Evolutionary conservation across 2,797 vertebrate genomes (phyloP), one percentile per base, ranked within the genome.

Genomic region (Sitta carolinensis): DNA sequence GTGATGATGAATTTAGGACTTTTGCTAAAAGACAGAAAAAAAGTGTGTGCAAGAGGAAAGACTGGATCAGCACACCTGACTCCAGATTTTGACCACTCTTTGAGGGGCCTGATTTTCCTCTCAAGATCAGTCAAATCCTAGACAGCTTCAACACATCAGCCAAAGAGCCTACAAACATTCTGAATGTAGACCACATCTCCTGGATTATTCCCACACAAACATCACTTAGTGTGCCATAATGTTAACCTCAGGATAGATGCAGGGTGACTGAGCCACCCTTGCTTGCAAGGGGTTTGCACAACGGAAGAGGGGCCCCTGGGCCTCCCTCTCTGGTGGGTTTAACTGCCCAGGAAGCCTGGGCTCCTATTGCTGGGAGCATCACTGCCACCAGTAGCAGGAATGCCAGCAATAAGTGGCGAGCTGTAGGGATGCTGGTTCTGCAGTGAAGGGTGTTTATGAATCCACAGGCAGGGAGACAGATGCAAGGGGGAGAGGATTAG

Each of bases 241-340:
- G 1, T 9, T 42, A 6, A 36, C 27, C 29, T 63, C 25, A 6
- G 51, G 51, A 66, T 11, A 76, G 19, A 48, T 0, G 2, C 0
- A 0, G 15, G 16, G 20, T 7, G 1, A n/a, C 16, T 0, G 0
- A 69, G 32, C 29, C 48, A 55, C 29, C 34, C 34, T 81, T 47
- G n/a, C 13, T 89, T 81, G 7, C 38, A 64, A 42, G 7, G 19
- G 5, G 2, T 9, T 81, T 89, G 18, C 9, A 81, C 21, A 85
- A 52, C 1, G 3, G 47, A 89, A 25, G 7, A 54, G 13, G 6
- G 11, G 3, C 2, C 10, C 22, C 20, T n/a, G 25, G 40, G 57
- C 7, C 22, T 73, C 7, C 11, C 83, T 61, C 26, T 58, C 32
- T 10, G 0, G 7, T 42, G 42, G 11, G 14, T 50, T 47, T 62